Evolutionary conservation across 2,113 vertebrate genomes (phyloP), one percentile per base, ranked within the genome.

Genomic region (Notothenia coriiceps): DNA sequence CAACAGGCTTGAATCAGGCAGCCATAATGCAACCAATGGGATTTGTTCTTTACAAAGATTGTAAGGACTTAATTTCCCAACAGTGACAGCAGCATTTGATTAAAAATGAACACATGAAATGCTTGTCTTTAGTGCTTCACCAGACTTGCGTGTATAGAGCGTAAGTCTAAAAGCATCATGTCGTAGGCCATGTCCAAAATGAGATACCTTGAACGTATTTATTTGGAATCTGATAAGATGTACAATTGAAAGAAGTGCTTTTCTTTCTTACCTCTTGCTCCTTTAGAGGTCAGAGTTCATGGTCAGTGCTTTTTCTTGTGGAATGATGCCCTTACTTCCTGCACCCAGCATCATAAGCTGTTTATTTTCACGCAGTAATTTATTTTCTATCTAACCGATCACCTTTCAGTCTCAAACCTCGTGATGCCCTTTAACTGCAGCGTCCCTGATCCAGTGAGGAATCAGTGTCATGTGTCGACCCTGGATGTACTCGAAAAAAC

Each of bases 401-500:
- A 15, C 54, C 44, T 51, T 22, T 63, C 55, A 64, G 35, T 70
- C 17, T 46, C 18, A 7, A 14, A 79, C 35, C 29, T 79, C 76
- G 73, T 85, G 74, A 87, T 62, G 57, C 47, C 14, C 7, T 65
- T 66, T 59, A 52, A 82, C 63, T 55, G 11, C 61, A 63, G 61
- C 5, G 63, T 73, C 77, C 71, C 79, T 86, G 73, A 73, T 70
- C 68, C 44, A n/a, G 40, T 64, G 29, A 50, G 20, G 35, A 64
- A 29, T 79, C 71, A 54, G 25, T 71, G 33, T 52, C 54, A 60
- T 59, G 77, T 13, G 67, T 13, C 65, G 86, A 35, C 12, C 40
- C 7, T n/a, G 54, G 54, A 47, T 81, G 82, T 64, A 33, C 52
- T 10, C 29, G 29, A 0, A 29, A 29, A 29, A 29, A 29, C 3